A percentile compares a stretch with the other conserved stretches of the same genome.
phyloP scores from a whole-genome alignment of 2,797 vertebrate species.

The Echiichthys vipera region DNA sequence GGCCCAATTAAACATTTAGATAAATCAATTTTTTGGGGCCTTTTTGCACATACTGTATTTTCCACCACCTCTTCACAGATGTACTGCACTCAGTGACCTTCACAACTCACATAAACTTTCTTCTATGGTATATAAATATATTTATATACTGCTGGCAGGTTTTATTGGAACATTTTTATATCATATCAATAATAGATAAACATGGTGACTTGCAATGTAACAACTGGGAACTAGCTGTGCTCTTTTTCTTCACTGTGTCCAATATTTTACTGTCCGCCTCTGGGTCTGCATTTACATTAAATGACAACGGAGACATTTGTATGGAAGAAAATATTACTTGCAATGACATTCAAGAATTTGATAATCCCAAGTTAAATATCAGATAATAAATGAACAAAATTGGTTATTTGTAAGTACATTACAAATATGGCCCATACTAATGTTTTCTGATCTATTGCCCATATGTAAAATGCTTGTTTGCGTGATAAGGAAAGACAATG shows the following conservation, averaged over 20 bases:
- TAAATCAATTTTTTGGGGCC: conserved; percentile 2
- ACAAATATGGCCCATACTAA: background rate
- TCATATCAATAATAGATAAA: conserved; percentile 79
- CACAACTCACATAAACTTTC: conserved; percentile 61
- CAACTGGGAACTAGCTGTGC: conserved; percentile 53
- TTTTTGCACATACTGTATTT: conserved; percentile 1
- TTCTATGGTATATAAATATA: conserved; percentile 73
- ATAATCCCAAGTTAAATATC: background rate
- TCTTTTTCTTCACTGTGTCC: conserved; percentile 21
- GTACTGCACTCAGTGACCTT: conserved; percentile 59
- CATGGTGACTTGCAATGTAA: conserved; percentile 42
- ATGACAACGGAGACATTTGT: background rate
- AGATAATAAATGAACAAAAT: background rate
- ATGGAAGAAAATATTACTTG: background rate
- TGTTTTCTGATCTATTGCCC: background rate
- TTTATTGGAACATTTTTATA: conserved; percentile 79
- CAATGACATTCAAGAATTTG: conserved; percentile 1
- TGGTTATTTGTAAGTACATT: background rate
- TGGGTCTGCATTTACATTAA: conserved; percentile 18
- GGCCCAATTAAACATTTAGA: background rate
- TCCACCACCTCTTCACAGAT: conserved; percentile 23
- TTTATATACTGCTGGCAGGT: conserved; percentile 65
- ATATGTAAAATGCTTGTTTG: background rate
- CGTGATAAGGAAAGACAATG: background rate
- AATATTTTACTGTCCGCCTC: background rate